Base-by-base conservation (phyloP, 2,888 invertebrate genomes). In the Scaptomyza polygonia region DNA sequence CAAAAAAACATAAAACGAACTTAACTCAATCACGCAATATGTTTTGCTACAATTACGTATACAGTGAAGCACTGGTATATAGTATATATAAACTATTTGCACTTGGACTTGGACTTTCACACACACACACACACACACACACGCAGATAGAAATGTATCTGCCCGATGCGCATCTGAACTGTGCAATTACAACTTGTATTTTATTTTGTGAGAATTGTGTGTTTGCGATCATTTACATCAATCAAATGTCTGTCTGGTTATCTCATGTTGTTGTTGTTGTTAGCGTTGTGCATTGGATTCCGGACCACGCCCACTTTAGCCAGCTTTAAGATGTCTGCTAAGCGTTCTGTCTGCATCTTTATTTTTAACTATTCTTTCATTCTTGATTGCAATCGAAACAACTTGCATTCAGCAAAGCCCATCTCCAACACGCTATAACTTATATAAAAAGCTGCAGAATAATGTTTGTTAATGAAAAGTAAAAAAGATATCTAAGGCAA, bases 141-240 rank as follows among this genome's bases (percentile, higher is more conserved):
- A 65, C 34, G 18, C 39, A 77, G 77, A 79, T 83, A 72, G 48
- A 66, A 61, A 73, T 79, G 78, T 84, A 70, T 77, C 63, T 67
- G 58, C 30, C 61, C 61, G 62, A 63, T 70, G 47, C 47, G 47
- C 47, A 70, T 58, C 58, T 65, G 12, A 44, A 52, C 42, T 65
- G 63, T 61, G 86, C 77, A 81, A 81, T 86, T 81, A 86, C 79
- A 75, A 67, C 79, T 80, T 63, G 71, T 65, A 78, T 84, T 83
- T n/a, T n/a, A n/a, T n/a, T 67, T 74, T 85, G 82, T 85, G 84
- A 78, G 79, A 84, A 80, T 53, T 68, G 81, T 78, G 81, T 78
- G 79, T 45, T 45, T 45, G 9, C 64, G 83, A 76, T 67, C 82
- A 79, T 76, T 85, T 79, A 69, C 86, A 85, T 82, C 83, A 85